Percentiles rank a stretch among this genome's conserved stretches.
Evolutionary conservation across 1,140 invertebrate genomes (phyloP).

Genomic region (Riptortus pedestris): DNA sequence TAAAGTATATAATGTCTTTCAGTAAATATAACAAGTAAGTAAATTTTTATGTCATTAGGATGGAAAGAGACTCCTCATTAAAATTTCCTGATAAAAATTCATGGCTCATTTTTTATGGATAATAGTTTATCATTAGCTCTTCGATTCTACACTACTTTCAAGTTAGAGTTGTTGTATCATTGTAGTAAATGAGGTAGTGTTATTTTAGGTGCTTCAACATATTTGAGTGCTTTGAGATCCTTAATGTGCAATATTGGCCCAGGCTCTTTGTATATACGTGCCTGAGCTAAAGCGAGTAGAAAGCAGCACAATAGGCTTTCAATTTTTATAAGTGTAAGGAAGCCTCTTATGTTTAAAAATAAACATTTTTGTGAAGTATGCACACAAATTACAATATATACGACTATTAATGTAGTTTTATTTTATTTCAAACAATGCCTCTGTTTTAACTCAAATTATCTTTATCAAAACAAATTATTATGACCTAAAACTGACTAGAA

Average conservation of each 20-base stretch:
- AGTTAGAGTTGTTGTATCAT: constrained; percentile 4
- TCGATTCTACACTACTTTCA: constrained; percentile 15
- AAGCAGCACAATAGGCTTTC: constrained; percentile 2
- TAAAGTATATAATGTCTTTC: neutral
- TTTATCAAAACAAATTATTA: too few relatives aligned
- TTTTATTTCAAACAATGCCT: too few relatives aligned
- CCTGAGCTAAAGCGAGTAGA: neutral
- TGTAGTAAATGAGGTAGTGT: neutral
- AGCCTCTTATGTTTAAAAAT: neutral
- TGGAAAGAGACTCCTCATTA: neutral
- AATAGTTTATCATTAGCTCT: neutral
- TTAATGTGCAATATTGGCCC: neutral
- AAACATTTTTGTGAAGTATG: neutral
- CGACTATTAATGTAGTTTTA: too few relatives aligned
- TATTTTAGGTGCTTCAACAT: neutral
- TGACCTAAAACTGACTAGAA: too few relatives aligned
- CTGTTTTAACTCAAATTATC: too few relatives aligned
- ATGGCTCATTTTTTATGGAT: neutral
- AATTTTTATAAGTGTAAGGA: constrained; percentile 1
- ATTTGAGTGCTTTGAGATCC: neutral
- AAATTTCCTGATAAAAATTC: neutral
- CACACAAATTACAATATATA: constrained; percentile 3
- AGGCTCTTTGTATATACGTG: constrained; percentile 2
- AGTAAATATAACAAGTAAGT: neutral
- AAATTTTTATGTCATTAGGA: neutral